A percentile compares a stretch with the other conserved stretches of the same genome.
Evolutionary conservation across 2,113 vertebrate genomes (phyloP).

Genomic region (Antechinus flavipes): DNA sequence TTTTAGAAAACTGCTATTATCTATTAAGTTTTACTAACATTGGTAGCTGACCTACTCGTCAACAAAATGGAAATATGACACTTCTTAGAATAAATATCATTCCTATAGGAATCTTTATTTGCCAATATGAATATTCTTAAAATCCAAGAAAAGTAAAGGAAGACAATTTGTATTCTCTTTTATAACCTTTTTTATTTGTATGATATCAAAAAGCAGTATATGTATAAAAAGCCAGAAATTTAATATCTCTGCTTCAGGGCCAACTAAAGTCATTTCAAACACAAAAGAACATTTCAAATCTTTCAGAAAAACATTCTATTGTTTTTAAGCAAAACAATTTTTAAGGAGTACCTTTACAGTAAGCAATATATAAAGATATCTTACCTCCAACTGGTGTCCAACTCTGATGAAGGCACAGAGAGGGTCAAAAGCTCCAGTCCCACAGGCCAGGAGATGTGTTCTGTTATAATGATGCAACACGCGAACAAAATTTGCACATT

Average conservation of each 20-base stretch:
- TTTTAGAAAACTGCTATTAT: neutral
- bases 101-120: neutral
- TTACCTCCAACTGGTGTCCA: conserved; percentile 88
- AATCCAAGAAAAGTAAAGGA: neutral
- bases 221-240: neutral
- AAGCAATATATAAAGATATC: conserved; percentile 40
- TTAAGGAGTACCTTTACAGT: neutral
- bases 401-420: conserved; percentile 90
- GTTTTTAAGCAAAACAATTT: neutral
- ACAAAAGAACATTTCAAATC: neutral
- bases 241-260: neutral
- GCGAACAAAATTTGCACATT: conserved; percentile 97
- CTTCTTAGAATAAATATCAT: neutral
- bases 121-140: neutral
- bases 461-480: conserved; percentile 94
- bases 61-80: neutral
- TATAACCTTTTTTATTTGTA: neutral
- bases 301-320: neutral
- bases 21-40: neutral
- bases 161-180: neutral
- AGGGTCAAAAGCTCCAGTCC: conserved; percentile 96
- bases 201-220: neutral
- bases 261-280: neutral
- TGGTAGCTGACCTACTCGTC: neutral
- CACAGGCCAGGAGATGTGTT: conserved; percentile 94